These are phyloP conservation scores for Dinothrombium tinctorium DNA, from an alignment of 1,140 invertebrate species.

Conservation along the genomic window DNA sequence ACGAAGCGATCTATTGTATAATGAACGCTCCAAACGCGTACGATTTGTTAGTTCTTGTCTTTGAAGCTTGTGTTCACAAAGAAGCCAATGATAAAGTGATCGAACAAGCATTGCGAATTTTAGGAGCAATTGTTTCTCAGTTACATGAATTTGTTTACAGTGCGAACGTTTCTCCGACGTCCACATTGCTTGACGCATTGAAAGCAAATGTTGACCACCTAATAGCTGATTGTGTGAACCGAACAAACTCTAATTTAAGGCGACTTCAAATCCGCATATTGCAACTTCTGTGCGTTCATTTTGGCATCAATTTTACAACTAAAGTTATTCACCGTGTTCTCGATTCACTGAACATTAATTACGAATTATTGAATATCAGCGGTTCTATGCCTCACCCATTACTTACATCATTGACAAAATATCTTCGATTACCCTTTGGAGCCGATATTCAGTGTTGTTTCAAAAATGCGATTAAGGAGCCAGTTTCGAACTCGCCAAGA, in stretches of 20 bases:
- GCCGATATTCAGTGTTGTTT: conserved; percentile 5
- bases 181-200: conserved; percentile 3
- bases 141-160: conserved; percentile 6
- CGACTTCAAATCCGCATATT: conserved; percentile 7
- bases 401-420: conserved; percentile 2
- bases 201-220: conserved; percentile 1
- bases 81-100: conserved; percentile 1
- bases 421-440: conserved; percentile 5
- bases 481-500: background rate
- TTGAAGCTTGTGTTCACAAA: conserved; percentile 3
- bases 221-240: background rate
- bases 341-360: background rate
- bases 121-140: conserved; percentile 5
- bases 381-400: background rate
- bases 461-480: background rate
- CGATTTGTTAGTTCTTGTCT: conserved; percentile 6
- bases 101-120: conserved; percentile 1
- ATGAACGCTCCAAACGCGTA: conserved; percentile 9
- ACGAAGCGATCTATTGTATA: conserved; percentile 6
- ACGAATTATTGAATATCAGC: background rate
- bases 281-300: conserved; percentile 7
- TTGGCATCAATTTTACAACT: conserved; percentile 4
- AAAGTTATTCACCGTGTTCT: conserved; percentile 9
- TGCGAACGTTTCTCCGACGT: background rate
- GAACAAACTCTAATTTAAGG: background rate